Conservation (phyloP, 2,888 invertebrate species). For the Pegoplata infirma region DNA sequence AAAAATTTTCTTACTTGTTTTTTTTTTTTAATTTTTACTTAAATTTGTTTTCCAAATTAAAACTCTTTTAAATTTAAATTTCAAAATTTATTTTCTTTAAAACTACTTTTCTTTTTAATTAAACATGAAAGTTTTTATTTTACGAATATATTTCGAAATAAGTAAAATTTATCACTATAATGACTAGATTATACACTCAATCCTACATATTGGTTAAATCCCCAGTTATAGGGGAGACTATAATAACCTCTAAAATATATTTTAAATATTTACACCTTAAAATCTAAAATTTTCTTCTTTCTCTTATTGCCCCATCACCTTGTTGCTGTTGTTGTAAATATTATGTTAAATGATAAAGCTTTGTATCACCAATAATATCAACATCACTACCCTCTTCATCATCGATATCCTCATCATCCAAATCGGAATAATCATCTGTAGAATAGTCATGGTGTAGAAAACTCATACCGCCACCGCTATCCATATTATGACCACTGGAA, state of each 20-base stretch:
- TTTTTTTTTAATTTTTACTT: too few species aligned
- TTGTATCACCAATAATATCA: slow-evolving; percentile 77
- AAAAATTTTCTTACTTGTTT: too few species aligned
- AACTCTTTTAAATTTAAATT: slow-evolving; percentile 17
- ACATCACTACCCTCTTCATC: slow-evolving; percentile 77
- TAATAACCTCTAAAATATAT: slow-evolving; percentile 15
- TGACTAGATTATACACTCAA: slow-evolving; percentile 64
- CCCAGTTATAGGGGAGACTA: neutral
- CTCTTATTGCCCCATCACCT: neutral
- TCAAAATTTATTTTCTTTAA: slow-evolving; percentile 38
- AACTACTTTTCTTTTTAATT: slow-evolving; percentile 31
- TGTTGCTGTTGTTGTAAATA: too few species aligned
- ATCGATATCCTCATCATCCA: slow-evolving; percentile 71
- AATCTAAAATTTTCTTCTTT: slow-evolving; percentile 16
- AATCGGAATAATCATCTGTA: slow-evolving; percentile 76
- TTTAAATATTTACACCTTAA: slow-evolving; percentile 48
- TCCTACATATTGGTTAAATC: slow-evolving; percentile 16
- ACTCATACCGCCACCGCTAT: slow-evolving; percentile 62
- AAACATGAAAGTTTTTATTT: slow-evolving; percentile 55
- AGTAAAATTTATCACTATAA: slow-evolving; percentile 51
- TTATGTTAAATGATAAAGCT: slow-evolving; percentile 76
- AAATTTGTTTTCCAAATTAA: neutral
- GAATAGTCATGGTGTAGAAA: slow-evolving; percentile 72
- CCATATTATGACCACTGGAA: slow-evolving; percentile 66
- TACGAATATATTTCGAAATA: slow-evolving; percentile 26